phyloP scores from a whole-genome alignment of 2,797 vertebrate genomes.

The Myotis pilosus region DNA sequence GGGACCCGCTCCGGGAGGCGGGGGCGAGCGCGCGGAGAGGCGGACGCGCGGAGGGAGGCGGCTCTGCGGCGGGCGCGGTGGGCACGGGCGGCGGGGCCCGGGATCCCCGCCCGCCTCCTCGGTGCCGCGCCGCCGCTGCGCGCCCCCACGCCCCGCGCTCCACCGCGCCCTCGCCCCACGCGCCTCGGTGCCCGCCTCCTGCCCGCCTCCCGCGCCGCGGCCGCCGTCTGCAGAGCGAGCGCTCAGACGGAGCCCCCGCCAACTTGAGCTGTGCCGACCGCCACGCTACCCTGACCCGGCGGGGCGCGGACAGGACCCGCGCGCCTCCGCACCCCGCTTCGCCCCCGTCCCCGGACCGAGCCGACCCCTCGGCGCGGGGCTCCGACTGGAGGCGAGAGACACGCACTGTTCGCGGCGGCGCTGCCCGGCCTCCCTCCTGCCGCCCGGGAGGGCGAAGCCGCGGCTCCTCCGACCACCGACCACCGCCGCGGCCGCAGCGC shows the following conservation, averaged over 20 bases:
- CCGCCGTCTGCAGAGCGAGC: constrained; percentile 63
- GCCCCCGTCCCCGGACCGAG: background rate
- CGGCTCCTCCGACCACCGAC: background rate
- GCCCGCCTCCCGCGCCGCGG: constrained; percentile 19
- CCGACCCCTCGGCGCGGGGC: constrained; percentile 13
- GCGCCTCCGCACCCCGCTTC: background rate
- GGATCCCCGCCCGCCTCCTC: constrained; percentile 75
- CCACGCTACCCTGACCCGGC: background rate
- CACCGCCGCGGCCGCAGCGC: background rate
- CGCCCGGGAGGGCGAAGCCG: constrained; percentile 47
- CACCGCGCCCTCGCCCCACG: constrained; percentile 61
- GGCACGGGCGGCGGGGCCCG: constrained; percentile 73
- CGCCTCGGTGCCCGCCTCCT: constrained; percentile 51
- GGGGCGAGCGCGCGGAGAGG: constrained; percentile 55
- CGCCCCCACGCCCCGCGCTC: constrained; percentile 70
- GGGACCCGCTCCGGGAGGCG: constrained; percentile 70
- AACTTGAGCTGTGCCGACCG: constrained; percentile 30
- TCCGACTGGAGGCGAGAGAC: constrained; percentile 27
- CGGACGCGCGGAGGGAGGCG: constrained; percentile 67
- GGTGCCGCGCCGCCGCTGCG: constrained; percentile 65
- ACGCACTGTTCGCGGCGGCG: background rate
- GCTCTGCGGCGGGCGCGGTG: constrained; percentile 73
- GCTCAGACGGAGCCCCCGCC: constrained; percentile 72
- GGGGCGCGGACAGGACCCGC: background rate
- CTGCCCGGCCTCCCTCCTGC: background rate